Evolutionary conservation across 2,888 invertebrate genomes (phyloP).

Genomic region (Eucriotettix oculatus): DNA sequence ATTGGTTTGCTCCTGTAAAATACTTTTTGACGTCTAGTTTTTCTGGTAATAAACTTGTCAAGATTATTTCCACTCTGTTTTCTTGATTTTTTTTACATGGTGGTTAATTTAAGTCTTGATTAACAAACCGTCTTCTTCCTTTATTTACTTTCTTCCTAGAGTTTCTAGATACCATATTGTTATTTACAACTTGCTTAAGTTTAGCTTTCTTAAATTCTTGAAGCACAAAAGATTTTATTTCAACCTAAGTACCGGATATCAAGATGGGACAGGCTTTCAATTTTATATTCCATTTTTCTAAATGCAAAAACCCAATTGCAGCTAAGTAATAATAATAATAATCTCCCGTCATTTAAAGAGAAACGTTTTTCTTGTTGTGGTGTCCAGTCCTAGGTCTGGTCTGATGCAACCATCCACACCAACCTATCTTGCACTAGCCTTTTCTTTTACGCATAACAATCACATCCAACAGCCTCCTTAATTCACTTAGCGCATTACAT

Average conservation of each 20-base stretch:
- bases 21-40: constrained; percentile 5
- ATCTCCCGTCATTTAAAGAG: too few relatives aligned
- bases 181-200: constrained; percentile 28
- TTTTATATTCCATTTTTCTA: constrained; percentile 25
- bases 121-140: not conserved
- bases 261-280: constrained; percentile 41
- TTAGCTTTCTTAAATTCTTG: constrained; percentile 28
- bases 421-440: too few relatives aligned
- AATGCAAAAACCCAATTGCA: too few relatives aligned
- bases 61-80: not conserved
- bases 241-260: constrained; percentile 27
- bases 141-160: constrained; percentile 1
- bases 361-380: too few relatives aligned
- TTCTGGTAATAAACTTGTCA: not conserved
- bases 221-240: constrained; percentile 22
- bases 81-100: too few relatives aligned
- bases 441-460: too few relatives aligned
- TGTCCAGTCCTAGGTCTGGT: too few relatives aligned
- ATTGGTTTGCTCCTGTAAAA: constrained; percentile 15
- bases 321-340: too few relatives aligned
- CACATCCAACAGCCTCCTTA: too few relatives aligned
- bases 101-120: too few relatives aligned
- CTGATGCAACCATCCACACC: too few relatives aligned
- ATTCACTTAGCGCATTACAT: too few relatives aligned
- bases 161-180: constrained; percentile 15